Percentiles rank a stretch among this genome's conserved stretches.
These are phyloP conservation scores for Tamias sibiricus DNA, from an alignment of 2,113 vertebrate genomes.

Conservation along the genomic window DNA sequence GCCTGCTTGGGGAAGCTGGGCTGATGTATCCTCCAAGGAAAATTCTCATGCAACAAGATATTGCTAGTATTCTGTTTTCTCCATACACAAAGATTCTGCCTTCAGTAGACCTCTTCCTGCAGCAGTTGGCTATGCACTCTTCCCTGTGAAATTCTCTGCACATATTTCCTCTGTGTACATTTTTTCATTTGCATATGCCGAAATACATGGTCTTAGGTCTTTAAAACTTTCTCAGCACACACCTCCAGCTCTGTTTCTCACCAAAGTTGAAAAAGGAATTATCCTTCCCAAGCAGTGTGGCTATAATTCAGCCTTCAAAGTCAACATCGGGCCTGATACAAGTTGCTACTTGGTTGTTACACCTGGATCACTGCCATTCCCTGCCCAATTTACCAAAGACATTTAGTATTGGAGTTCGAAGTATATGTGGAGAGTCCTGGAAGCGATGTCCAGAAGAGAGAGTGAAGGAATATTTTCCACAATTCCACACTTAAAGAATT, in stretches of 20 bases:
- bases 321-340: neutral
- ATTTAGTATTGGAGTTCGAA: neutral
- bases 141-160: neutral
- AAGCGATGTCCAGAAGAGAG: neutral
- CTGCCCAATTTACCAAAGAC: neutral
- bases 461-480: neutral
- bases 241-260: neutral
- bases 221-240: neutral
- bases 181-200: neutral
- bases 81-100: neutral
- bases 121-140: neutral
- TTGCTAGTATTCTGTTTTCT: neutral
- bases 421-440: neutral
- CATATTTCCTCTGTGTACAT: neutral
- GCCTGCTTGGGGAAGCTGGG: neutral
- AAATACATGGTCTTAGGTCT: neutral
- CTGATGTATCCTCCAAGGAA: neutral
- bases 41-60: neutral
- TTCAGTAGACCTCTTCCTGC: neutral
- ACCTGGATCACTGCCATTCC: neutral
- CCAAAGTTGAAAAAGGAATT: neutral
- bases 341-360: neutral
- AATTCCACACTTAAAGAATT: neutral
- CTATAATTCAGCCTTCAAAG: neutral
- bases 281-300: neutral